These are phyloP conservation scores for Lichenostomus cassidix DNA, from an alignment of 2,113 vertebrate species.

Conservation along the genomic window DNA sequence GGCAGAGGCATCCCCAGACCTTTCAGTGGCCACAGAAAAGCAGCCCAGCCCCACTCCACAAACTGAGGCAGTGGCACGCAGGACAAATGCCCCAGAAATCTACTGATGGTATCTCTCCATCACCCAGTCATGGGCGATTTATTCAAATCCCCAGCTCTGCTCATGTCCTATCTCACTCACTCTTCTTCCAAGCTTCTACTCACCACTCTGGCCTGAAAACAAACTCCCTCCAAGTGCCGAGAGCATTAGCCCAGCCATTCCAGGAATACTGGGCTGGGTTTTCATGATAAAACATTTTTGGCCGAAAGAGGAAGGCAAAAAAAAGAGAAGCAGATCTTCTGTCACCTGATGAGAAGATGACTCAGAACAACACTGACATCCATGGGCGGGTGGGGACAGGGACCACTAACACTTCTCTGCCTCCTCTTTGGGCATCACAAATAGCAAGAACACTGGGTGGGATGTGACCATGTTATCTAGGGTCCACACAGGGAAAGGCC, in stretches of 20 bases:
- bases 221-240: background rate
- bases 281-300: background rate
- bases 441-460: fast-evolving
- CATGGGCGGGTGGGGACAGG: background rate
- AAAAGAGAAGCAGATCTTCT: background rate
- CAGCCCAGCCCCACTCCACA: background rate
- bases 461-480: fast-evolving
- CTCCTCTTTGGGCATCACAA: background rate
- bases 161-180: background rate
- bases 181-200: background rate
- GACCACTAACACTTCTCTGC: background rate
- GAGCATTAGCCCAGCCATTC: background rate
- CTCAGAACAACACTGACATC: background rate
- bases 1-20: background rate
- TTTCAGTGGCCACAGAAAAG: background rate
- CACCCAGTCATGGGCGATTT: fast-evolving
- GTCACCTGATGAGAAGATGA: constrained; percentile 27
- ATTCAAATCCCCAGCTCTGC: background rate
- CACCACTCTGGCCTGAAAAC: background rate
- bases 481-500: background rate
- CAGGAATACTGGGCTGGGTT: background rate
- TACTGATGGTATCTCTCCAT: background rate
- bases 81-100: background rate
- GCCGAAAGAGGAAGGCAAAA: background rate
- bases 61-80: fast-evolving